phyloP scores from a whole-genome alignment of 2,113 vertebrate genomes.

The Glareola pratincola region DNA sequence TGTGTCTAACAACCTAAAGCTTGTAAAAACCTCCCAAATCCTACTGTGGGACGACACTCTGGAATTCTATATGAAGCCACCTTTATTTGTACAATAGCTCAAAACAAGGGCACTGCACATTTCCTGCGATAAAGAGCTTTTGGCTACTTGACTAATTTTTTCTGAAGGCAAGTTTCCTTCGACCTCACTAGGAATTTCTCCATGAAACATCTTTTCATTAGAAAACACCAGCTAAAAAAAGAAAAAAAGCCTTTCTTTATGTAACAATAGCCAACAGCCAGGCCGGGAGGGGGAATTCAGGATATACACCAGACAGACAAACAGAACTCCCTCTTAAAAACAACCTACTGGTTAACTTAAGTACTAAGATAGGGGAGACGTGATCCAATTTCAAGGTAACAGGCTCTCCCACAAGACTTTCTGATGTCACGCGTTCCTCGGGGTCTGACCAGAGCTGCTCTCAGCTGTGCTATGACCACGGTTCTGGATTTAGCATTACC shows the following conservation, averaged over 20 bases:
- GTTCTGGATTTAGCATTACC: neutral
- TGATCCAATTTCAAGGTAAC: neutral
- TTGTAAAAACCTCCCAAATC: neutral
- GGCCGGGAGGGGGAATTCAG: neutral
- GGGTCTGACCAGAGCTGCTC: neutral
- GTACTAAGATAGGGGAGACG: neutral
- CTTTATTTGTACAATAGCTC: neutral
- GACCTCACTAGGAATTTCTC: constrained; percentile 14
- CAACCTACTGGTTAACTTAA: neutral
- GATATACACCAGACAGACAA: constrained; percentile 16
- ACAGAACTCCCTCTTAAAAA: neutral
- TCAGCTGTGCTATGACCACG: neutral
- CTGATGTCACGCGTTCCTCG: neutral
- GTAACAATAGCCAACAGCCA: neutral
- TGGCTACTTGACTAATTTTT: neutral
- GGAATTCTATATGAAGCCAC: neutral
- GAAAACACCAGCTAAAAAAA: neutral
- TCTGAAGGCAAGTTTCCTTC: constrained; percentile 13
- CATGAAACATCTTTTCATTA: neutral
- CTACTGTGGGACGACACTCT: neutral
- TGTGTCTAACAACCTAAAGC: neutral
- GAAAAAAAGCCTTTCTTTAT: neutral
- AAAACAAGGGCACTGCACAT: neutral
- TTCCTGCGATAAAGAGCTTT: neutral
- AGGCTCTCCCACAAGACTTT: neutral